Evolutionary conservation across 2,113 vertebrate genomes (phyloP).

Genomic region (Nanger granti): DNA sequence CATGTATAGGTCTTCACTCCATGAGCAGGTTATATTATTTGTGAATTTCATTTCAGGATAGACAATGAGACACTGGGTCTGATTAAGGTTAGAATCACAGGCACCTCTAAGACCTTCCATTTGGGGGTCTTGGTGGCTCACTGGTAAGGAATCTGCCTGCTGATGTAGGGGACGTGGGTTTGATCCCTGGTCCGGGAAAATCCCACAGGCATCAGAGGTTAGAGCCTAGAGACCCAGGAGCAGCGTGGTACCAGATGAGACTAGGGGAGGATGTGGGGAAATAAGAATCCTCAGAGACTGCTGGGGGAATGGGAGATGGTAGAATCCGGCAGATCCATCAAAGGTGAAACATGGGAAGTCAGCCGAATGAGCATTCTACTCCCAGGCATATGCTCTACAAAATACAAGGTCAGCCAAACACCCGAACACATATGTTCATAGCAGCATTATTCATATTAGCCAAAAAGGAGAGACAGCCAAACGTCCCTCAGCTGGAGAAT

Average conservation of each 20-base stretch:
- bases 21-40: too few relatives aligned
- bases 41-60: neutral
- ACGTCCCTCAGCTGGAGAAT: neutral
- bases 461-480: neutral
- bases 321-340: neutral
- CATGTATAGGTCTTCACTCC: neutral
- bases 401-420: neutral
- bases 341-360: neutral
- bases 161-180: neutral
- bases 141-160: neutral
- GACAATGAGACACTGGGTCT: neutral
- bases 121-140: neutral
- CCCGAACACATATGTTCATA: neutral
- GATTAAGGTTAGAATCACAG: neutral
- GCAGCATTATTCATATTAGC: neutral
- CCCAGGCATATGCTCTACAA: neutral
- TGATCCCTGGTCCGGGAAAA: neutral
- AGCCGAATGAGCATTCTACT: neutral
- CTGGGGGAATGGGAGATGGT: neutral
- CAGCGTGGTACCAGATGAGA: rapidly evolving
- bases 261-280: neutral
- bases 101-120: neutral
- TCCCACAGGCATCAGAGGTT: neutral
- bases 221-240: neutral
- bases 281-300: neutral